phyloP scores from a whole-genome alignment of 2,888 invertebrate species.

The Troides oblongomaculatus region DNA sequence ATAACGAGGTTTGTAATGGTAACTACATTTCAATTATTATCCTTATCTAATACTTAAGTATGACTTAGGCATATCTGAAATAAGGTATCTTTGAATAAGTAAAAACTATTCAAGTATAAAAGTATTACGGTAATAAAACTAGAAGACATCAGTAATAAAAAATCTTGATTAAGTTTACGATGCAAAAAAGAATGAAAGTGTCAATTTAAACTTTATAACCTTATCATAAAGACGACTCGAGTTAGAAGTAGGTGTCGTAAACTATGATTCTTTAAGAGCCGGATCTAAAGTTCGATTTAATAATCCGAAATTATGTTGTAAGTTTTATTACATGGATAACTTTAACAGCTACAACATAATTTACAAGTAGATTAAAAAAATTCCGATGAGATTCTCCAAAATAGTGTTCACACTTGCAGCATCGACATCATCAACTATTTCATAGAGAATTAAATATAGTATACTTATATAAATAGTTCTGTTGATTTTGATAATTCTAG shows the following conservation, averaged over 20 bases:
- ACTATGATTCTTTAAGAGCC: conserved; percentile 9
- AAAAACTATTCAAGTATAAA: neutral
- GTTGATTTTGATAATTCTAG: neutral
- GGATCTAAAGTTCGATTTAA: neutral
- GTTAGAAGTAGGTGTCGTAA: conserved; percentile 4
- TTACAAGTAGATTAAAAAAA: conserved; percentile 5
- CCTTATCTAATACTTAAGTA: no score
- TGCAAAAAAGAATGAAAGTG: conserved; percentile 5
- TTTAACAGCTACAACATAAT: conserved; percentile 1
- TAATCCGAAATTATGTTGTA: conserved; percentile 28
- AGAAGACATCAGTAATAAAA: conserved; percentile 4
- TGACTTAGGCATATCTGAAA: no score
- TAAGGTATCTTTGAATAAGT: neutral
- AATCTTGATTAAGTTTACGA: neutral
- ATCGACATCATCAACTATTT: neutral
- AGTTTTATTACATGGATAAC: conserved; percentile 16
- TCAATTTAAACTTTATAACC: conserved; percentile 13
- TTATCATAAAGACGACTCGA: neutral
- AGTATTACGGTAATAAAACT: neutral
- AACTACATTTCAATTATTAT: no score
- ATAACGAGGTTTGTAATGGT: no score
- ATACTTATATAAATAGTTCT: no score
- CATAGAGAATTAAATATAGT: neutral
- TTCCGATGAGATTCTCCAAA: neutral
- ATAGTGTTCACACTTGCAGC: neutral